Evolutionary conservation across 2,113 vertebrate genomes (phyloP).

Genomic region (Periophthalmodon schlosseri): DNA sequence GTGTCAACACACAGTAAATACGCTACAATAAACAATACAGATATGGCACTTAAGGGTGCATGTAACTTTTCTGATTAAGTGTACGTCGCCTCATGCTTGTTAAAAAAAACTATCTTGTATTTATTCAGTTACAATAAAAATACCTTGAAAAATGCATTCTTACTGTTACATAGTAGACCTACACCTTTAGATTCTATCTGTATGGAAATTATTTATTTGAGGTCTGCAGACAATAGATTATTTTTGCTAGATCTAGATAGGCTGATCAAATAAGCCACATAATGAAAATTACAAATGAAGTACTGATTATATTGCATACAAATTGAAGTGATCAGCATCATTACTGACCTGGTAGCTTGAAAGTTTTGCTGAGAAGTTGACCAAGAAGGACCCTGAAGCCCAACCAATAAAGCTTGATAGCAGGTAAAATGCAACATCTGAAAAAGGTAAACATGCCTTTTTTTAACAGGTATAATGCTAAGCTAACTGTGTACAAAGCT

Average conservation of each 20-base stretch:
- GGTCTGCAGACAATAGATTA: not conserved
- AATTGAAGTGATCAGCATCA: not conserved
- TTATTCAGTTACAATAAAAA: too few species aligned
- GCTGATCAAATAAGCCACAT: not conserved
- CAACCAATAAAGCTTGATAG: constrained; percentile 60
- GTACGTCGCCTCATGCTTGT: too few species aligned
- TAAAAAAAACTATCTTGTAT: too few species aligned
- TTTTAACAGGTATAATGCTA: not conserved
- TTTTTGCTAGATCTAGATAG: not conserved
- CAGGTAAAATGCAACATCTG: constrained; percentile 27
- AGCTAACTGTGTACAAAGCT: not conserved
- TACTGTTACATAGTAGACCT: not conserved
- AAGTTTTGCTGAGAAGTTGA: constrained; percentile 57
- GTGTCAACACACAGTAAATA: too few species aligned
- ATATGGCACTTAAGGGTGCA: too few species aligned
- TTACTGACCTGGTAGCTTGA: constrained; percentile 66
- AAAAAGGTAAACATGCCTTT: constrained; percentile 36
- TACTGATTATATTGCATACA: not conserved
- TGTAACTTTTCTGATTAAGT: too few species aligned
- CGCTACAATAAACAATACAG: too few species aligned
- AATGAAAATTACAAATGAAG: not conserved
- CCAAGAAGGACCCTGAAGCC: constrained; percentile 61
- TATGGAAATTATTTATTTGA: not conserved
- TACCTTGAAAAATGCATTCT: too few species aligned
- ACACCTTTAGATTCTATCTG: not conserved